phyloP scores from a whole-genome alignment of 2,797 vertebrate species.

The Myotis vivesi region DNA sequence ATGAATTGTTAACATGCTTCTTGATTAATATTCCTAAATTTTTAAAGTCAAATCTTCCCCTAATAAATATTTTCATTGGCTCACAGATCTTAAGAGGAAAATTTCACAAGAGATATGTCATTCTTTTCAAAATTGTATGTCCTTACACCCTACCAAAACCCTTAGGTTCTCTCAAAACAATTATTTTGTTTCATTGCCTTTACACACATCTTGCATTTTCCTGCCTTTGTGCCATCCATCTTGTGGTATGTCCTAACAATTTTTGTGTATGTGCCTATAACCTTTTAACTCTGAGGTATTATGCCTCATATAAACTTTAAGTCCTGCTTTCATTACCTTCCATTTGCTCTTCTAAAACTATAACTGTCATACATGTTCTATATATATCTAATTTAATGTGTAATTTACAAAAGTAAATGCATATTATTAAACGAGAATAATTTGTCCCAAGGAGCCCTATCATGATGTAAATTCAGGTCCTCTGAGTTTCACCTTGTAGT shows the following conservation, averaged over 20 bases:
- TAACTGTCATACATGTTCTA: neutral
- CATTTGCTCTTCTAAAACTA: neutral
- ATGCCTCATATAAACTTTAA: conserved; percentile 18
- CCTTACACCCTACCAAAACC: neutral
- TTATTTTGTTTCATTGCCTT: neutral
- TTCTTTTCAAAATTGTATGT: neutral
- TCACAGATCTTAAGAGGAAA: neutral
- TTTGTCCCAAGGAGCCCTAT: neutral
- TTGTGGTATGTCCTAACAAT: neutral
- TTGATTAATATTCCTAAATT: neutral
- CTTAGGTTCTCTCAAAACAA: neutral
- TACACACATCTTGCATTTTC: neutral
- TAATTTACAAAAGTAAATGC: conserved; percentile 21
- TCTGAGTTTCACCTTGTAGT: conserved; percentile 8
- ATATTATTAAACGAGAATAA: conserved; percentile 19
- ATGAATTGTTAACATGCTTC: neutral
- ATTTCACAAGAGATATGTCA: neutral
- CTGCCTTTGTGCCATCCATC: neutral
- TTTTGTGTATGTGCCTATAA: neutral
- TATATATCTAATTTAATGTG: neutral
- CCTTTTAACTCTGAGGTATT: neutral
- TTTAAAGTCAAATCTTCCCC: neutral
- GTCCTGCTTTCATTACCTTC: neutral
- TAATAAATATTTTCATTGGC: neutral
- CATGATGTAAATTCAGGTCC: neutral